Evolutionary conservation across 1,140 invertebrate genomes (phyloP), one percentile per base, ranked within the genome.

Genomic region (Drosophila quadrilineata): DNA sequence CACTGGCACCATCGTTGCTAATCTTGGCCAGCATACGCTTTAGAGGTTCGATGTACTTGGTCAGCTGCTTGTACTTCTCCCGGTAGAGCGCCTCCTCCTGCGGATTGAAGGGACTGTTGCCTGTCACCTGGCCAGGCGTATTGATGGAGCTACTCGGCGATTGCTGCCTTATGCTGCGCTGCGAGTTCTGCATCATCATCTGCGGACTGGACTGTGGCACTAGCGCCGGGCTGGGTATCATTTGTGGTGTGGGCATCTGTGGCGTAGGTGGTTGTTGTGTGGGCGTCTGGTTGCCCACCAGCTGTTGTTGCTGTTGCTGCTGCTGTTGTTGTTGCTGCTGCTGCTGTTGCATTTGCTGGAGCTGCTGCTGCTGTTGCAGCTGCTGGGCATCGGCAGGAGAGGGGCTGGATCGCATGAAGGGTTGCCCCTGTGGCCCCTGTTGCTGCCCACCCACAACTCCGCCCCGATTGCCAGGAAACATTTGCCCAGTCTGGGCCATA

Each of bases 21-120:
- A 96, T 94, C 86, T 94, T 93, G 35, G 94, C 93, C 59, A 98
- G 96, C 94, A 98, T 96, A 71, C 95, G 93, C 38, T 95, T 92
- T 1, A 99, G 90, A 0, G 97, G 96, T 65, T 98, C 97, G 71
- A 98, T 97, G 85, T 97, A 99, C 89, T 97, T 98, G 73, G 94
- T 96, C 3, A 98, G 91, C 82, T 98, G 96, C 22, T 95, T 93
- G 29, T 98, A 94, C 91, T 98, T 98, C 72, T 98, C 97, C 53
- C 96, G 90, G 80, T 98, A 98, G 0, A 94, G 94, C 45, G 96
- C 95, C 75, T 98, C 97, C 74, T 98, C 97, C 0, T 92, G 91
- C 49, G 90, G 60, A 75, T 91, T 91, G 43, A 94, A 92, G 0
- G 94, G 94, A 90, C 94, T 95, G 9, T 94, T 93, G 1, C 92